A percentile compares a stretch with the other conserved stretches of the same genome.
Conservation (phyloP, 2,113 vertebrate genomes). For the Cryptotis parvus region DNA sequence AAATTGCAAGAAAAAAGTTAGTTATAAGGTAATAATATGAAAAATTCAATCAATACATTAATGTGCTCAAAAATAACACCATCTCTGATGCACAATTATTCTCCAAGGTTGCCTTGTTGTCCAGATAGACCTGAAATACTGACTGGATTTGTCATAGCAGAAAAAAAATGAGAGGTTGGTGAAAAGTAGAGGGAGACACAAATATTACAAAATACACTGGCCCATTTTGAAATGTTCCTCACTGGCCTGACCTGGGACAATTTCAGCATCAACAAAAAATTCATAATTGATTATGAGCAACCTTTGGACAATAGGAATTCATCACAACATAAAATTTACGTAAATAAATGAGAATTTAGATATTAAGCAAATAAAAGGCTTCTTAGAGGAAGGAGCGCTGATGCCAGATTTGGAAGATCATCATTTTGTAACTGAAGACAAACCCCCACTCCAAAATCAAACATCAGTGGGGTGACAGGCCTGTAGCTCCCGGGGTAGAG, state of each 20-base stretch:
- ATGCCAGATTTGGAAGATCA: background rate
- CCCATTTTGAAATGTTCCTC: background rate
- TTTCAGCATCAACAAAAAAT: conserved; percentile 2
- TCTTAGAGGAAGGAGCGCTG: background rate
- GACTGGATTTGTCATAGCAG: background rate
- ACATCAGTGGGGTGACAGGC: background rate
- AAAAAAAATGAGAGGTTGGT: background rate
- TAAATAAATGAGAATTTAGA: background rate
- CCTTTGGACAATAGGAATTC: background rate
- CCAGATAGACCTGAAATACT: background rate
- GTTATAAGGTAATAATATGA: background rate
- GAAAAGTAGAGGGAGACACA: no score
- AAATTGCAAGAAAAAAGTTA: background rate
- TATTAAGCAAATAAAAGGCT: background rate
- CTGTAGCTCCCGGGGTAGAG: background rate
- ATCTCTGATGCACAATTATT: conserved; percentile 8
- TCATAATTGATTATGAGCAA: background rate
- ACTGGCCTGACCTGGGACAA: background rate
- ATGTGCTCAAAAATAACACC: background rate
- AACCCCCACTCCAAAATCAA: background rate
- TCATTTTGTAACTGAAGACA: background rate
- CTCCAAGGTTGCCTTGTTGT: background rate
- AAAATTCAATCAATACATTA: background rate
- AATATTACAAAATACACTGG: background rate
- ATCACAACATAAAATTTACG: background rate